Base-by-base conservation (phyloP, 2,888 invertebrate genomes). In the Acanthacorydalis orientalis region DNA sequence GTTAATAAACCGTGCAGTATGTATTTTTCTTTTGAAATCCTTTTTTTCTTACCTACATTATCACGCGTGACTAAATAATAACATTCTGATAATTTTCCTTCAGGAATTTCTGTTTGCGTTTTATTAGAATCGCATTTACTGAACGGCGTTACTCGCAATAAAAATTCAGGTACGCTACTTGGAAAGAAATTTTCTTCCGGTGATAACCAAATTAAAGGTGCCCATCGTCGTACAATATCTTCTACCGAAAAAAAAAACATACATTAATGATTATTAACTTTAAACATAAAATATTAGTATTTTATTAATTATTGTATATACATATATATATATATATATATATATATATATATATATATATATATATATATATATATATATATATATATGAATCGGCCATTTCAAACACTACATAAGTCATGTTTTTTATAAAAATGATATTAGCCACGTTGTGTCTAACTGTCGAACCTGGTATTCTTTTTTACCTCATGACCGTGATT, bases 171-270 rank as follows among this genome's bases (percentile, higher is more conserved):
- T 2, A 78, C 77, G 47, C 71, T 72, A 47, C 72, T 63, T 1
- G 80, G 80, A 63, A 77, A 65, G 58, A 73, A 80, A 59, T 68
- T 68, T 62, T 80, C 80, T 48, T 72, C 72, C 1, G 78, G 78
- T 45, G 78, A 75, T 44, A 80, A 63, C 77, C 78, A 78, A 23
- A 80, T 71, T 43, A 79, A 55, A 4, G 80, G 80, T 1, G 80
- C 74, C 79, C 79, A 80, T 60, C 70, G 66, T 49, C 61, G 68
- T 41, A 76, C 70, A 50, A 77, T 59, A 45, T 63, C 63, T 12
- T 59, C 58, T 48, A 61, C 63, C 61, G 49, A 47, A 49, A 49
- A 8, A 7, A 37, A 37, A 37, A 23, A 23, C 23, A 23, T 4
- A 23, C 23, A 23, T 4, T n/a, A n/a, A 4, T 23, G 3, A 23